phyloP scores from a whole-genome alignment of 1,140 invertebrate species.

The Telenomus remus region DNA sequence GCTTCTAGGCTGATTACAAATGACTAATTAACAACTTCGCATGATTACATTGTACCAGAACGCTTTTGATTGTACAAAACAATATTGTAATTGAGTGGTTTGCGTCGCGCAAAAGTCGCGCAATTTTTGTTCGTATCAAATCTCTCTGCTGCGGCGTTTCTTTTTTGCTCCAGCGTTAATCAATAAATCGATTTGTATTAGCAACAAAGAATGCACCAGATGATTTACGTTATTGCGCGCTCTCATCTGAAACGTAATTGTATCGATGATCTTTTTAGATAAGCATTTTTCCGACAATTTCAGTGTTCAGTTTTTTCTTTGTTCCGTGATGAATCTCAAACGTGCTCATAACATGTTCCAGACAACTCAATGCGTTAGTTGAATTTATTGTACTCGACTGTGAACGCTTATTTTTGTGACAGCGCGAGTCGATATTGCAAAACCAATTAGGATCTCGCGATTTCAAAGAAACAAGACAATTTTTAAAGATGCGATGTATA shows the following conservation, averaged over 20 bases:
- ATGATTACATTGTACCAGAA: too few relatives aligned
- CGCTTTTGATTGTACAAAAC: too few relatives aligned
- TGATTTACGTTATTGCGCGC: constrained; percentile 18
- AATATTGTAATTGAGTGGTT: too few relatives aligned
- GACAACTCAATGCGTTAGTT: constrained; percentile 36
- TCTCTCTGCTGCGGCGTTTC: constrained; percentile 6
- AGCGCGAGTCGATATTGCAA: too few relatives aligned
- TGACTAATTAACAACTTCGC: too few relatives aligned
- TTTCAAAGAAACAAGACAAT: too few relatives aligned
- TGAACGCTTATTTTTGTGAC: neutral
- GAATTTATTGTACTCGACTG: constrained; percentile 5
- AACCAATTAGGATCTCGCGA: constrained; percentile 3
- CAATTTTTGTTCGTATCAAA: constrained; percentile 2
- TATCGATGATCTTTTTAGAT: constrained; percentile 3
- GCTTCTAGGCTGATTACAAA: too few relatives aligned
- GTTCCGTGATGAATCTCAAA: constrained; percentile 21
- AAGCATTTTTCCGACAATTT: neutral
- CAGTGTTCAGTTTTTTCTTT: too few relatives aligned
- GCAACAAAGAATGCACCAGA: constrained; percentile 29
- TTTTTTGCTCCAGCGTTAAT: constrained; percentile 25
- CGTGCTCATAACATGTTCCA: constrained; percentile 42
- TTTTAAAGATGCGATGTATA: constrained; percentile 34
- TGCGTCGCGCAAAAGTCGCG: neutral
- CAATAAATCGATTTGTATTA: constrained; percentile 42
- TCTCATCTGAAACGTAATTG: constrained; percentile 21